phyloP scores from a whole-genome alignment of 2,888 invertebrate genomes.

The Exephanes ischioxanthus region DNA sequence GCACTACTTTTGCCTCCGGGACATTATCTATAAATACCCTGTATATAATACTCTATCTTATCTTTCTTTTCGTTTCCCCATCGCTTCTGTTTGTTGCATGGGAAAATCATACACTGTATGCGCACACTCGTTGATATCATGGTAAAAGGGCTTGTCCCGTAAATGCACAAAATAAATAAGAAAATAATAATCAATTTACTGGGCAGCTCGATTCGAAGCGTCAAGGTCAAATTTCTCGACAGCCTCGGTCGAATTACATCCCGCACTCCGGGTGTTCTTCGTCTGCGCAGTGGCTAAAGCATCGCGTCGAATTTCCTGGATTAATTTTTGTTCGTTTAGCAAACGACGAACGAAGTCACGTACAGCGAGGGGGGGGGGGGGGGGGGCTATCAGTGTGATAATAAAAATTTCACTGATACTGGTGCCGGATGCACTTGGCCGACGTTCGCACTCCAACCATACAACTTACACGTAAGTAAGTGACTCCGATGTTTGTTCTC shows the following conservation, averaged over 20 bases:
- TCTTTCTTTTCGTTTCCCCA: too few species aligned
- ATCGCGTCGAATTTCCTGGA: slow-evolving; percentile 3
- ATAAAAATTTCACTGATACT: slow-evolving; percentile 47
- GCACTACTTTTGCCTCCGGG: too few species aligned
- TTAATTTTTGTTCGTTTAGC: background rate
- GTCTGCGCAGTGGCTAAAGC: background rate
- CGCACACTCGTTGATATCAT: too few species aligned
- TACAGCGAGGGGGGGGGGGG: background rate
- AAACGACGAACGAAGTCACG: slow-evolving; percentile 29
- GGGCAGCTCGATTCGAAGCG: slow-evolving; percentile 15
- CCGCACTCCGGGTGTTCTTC: background rate
- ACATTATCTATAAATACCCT: too few species aligned
- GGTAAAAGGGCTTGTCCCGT: too few species aligned
- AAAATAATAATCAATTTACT: background rate
- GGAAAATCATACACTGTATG: too few species aligned
- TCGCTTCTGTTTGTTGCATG: too few species aligned
- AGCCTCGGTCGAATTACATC: background rate
- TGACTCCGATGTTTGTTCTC: slow-evolving; percentile 43
- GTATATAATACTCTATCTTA: too few species aligned
- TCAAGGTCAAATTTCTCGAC: background rate
- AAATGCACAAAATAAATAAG: background rate
- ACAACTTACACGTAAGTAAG: slow-evolving; percentile 41
- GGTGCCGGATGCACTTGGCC: slow-evolving; percentile 35
- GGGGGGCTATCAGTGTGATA: background rate
- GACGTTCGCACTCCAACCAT: slow-evolving; percentile 16